Base-by-base conservation (phyloP, 2,888 invertebrate species). In the Drosophila nr. perissopoda region DNA sequence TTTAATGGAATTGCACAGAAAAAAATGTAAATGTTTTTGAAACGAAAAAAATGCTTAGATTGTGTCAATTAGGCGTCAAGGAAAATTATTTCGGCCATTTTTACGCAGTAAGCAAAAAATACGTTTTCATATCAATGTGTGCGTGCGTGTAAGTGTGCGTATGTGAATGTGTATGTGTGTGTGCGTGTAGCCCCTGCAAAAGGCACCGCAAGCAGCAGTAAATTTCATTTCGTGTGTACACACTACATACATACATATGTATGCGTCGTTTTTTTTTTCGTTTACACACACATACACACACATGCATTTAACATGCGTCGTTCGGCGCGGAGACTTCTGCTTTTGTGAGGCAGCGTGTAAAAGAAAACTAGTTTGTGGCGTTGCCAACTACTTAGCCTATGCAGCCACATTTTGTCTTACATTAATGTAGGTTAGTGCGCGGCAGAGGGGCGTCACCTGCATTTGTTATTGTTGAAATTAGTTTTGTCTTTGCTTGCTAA, bases 351-450 rank as follows among this genome's bases (percentile, higher is more conserved):
- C 74, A 70, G 80, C 68, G 77, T 71, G 73, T 78, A 78, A 73
- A 69, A 67, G 49, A 73, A 79, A 79, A 81, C 73, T 76, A 67
- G 76, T 84, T 82, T 84, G 53, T 71, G 45, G 82, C 57, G 80
- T 82, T 82, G 80, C 75, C 80, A 81, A 76, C 78, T 69, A 65
- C 56, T 77, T 69, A n/a, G 49, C 45, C 57, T 69, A 78, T 69
- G 63, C 64, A 74, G 59, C 52, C 81, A 64, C 72, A 71, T 73
- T 69, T 70, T 49, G 54, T 69, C 73, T 72, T 60, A 69, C 71
- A 76, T 81, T 73, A 85, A 87, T 85, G 78, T 87, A 82, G 83
- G 88, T 82, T 86, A 87, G 80, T 82, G 69, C 71, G 64, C 61
- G 52, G 29, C 69, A 68, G 25, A 49, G 53, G 51, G 64, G 53